Percentiles rank a stretch among this genome's conserved stretches.
Conservation (phyloP, 2,113 vertebrate genomes). For the Sitta europaea region DNA sequence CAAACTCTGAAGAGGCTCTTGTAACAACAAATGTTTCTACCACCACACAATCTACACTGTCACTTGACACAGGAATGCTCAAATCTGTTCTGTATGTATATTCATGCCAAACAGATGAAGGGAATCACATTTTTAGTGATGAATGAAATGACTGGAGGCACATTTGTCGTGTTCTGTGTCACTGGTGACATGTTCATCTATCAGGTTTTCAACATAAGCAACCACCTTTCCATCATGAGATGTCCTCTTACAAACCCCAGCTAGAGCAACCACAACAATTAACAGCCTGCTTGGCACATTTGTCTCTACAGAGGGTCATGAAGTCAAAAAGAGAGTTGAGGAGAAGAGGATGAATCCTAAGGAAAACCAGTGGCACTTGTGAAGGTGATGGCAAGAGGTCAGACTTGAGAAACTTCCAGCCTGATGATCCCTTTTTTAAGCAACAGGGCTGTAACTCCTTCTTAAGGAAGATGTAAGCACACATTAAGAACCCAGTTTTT, state of each 20-base stretch:
- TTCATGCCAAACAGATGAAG: background rate
- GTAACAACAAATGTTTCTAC: background rate
- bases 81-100: background rate
- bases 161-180: background rate
- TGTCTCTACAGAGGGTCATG: background rate
- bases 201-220: background rate
- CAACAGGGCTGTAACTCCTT: accelerated
- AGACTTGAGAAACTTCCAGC: accelerated
- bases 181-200: background rate
- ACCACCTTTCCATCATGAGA: background rate
- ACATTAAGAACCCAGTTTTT: background rate
- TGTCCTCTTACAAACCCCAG: background rate
- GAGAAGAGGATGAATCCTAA: background rate
- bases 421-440: background rate
- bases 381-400: background rate
- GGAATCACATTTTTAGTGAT: background rate
- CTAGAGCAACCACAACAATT: background rate
- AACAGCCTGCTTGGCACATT: background rate
- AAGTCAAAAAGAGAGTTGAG: background rate
- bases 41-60: background rate
- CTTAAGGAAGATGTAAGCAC: background rate
- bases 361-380: background rate
- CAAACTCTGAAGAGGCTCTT: background rate
- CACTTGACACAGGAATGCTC: background rate
- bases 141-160: background rate